phyloP scores from a whole-genome alignment of 37 sponge, comb jelly and placozoan species.

The Chondrosia reniformis region DNA sequence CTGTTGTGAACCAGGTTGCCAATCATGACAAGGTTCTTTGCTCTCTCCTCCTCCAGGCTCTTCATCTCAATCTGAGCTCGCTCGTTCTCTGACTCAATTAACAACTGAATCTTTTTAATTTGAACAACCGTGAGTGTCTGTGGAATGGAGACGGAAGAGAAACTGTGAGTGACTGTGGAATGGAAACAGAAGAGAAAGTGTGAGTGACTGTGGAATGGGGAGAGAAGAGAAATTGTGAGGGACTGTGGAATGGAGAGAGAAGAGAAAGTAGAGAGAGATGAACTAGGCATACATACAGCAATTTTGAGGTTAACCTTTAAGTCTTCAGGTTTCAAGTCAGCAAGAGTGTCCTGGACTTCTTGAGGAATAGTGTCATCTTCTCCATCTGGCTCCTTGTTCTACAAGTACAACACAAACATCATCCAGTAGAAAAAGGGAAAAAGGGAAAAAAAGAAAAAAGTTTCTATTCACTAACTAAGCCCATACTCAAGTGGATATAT shows the following conservation, averaged over 20 bases:
- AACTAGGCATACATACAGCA: no score
- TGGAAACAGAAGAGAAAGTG: no score
- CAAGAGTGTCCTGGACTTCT: slow-evolving; percentile 40
- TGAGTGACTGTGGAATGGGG: no score
- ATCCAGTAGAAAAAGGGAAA: neutral
- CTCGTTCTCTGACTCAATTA: slow-evolving; percentile 58
- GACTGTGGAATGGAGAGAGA: slow-evolving; percentile 30
- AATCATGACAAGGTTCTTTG: slow-evolving; percentile 57
- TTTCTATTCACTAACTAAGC: neutral
- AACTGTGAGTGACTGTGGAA: no score
- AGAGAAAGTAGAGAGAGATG: no score
- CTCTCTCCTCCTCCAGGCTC: slow-evolving; percentile 56
- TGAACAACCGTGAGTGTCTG: slow-evolving; percentile 67
- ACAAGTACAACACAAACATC: neutral
- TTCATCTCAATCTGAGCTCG: slow-evolving; percentile 45
- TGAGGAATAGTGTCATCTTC: slow-evolving; percentile 42
- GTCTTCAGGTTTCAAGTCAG: slow-evolving; percentile 49
- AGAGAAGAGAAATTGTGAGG: no score
- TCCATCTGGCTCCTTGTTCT: slow-evolving; percentile 78
- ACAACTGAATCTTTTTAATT: slow-evolving; percentile 62
- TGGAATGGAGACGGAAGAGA: no score
- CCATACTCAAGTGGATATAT: no score
- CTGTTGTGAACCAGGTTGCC: slow-evolving; percentile 87
- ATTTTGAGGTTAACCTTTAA: slow-evolving; percentile 46
- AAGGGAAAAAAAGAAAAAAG: neutral